Base-by-base conservation (phyloP, 2,888 invertebrate species). In the Diaprepes abbreviatus region DNA sequence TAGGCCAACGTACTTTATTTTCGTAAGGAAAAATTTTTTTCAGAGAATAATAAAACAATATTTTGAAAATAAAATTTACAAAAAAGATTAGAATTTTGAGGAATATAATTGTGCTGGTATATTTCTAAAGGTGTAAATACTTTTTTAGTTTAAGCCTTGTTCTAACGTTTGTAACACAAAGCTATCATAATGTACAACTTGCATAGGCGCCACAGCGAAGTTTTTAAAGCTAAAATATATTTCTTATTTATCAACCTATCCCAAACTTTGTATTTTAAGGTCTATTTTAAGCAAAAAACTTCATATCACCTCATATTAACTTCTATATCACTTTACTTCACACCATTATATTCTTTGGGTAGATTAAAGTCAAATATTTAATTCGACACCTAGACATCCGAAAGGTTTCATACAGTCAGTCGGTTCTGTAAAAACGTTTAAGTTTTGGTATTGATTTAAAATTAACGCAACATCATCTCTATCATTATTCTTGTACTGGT, bases 161-260 rank as follows among this genome's bases (percentile, higher is more conserved):
- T 24, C 21, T 45, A 45, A 45, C 24, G 38, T 14, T 38, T 38
- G 4, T 38, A 36, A 38, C 16, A 38, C 38, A 14, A 45, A 12
- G 24, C 21, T 24, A 45, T 12, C 21, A 24, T 28, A 16, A 28
- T 50, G 48, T 50, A 28, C 48, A 50, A n/a, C 14, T 50, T 50
- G 28, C 48, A 50, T 50, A 31, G 28, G 48, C 48, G 28, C 24
- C 9, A 48, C 48, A 0, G 28, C 28, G 28, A 43, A 43, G 10
- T 19, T 28, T 45, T 50, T 50, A 50, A 50, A 50, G 48, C 48
- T 50, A 28, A 31, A 43, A 43, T 19, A 43, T 43, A 2, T 19
- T 9, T 1, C n/a, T 43, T 14, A 19, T 19, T 6, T 43, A 19
- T 19, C 17, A 43, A 43, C 40, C 10, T 7, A 43, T 19, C 19